These are phyloP conservation scores for Actias luna DNA, from an alignment of 2,888 invertebrate species.

Conservation along the genomic window DNA sequence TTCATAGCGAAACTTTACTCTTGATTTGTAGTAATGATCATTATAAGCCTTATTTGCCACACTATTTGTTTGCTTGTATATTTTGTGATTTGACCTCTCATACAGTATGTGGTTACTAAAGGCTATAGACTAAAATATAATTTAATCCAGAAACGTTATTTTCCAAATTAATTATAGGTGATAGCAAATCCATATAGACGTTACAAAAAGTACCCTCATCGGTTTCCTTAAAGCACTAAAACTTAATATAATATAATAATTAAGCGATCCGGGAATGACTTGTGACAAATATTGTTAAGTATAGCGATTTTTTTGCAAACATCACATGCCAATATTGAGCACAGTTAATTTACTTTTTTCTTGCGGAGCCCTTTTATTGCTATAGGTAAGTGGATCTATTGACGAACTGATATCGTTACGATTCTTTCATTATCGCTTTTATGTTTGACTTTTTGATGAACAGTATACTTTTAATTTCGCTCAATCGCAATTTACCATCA, in stretches of 20 bases:
- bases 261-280: neutral
- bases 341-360: conserved; percentile 81
- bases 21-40: conserved; percentile 61
- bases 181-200: neutral
- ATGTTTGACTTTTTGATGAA: conserved; percentile 40
- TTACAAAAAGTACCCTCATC: neutral
- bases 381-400: conserved; percentile 79
- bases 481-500: conserved; percentile 59
- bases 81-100: conserved; percentile 39
- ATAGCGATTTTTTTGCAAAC: conserved; percentile 54
- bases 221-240: conserved; percentile 20
- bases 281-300: neutral
- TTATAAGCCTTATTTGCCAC: conserved; percentile 72
- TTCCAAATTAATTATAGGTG: neutral
- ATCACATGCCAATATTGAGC: conserved; percentile 66
- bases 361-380: conserved; percentile 82
- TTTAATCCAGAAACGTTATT: neutral
- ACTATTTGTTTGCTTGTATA: conserved; percentile 66
- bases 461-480: conserved; percentile 50
- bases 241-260: conserved; percentile 16
- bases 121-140: conserved; percentile 23
- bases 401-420: conserved; percentile 58
- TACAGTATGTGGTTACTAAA: conserved; percentile 11
- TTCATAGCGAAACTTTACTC: conserved; percentile 82
- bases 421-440: conserved; percentile 61